phyloP scores from a whole-genome alignment of 2,888 invertebrate genomes.

The Tinea trinotella region DNA sequence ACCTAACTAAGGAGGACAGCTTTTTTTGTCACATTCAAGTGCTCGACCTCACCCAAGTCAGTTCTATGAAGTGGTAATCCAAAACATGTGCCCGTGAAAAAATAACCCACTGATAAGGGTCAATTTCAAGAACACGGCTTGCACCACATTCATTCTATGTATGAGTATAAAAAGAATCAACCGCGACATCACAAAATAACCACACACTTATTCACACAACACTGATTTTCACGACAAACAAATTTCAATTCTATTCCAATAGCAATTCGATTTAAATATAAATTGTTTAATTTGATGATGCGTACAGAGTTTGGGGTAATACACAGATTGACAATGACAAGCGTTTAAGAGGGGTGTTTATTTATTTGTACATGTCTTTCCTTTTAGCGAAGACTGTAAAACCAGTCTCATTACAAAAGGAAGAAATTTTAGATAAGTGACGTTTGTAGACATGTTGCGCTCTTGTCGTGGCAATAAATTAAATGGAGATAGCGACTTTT shows the following conservation, averaged over 20 bases:
- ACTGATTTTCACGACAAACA: not conserved
- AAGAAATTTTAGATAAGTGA: slow-evolving; percentile 59
- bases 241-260: not conserved
- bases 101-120: slow-evolving; percentile 58
- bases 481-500: slow-evolving; percentile 17
- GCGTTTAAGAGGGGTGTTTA: slow-evolving; percentile 61
- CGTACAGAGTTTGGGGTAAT: slow-evolving; percentile 22
- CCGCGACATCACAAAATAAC: not conserved
- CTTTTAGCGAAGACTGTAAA: slow-evolving; percentile 54
- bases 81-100: slow-evolving; percentile 63
- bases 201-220: not conserved
- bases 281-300: not conserved
- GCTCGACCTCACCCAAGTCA: slow-evolving; percentile 14
- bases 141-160: slow-evolving; percentile 2
- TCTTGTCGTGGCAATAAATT: slow-evolving; percentile 38
- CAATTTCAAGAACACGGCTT: slow-evolving; percentile 59
- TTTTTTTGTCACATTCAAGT: slow-evolving; percentile 15
- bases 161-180: slow-evolving; percentile 13
- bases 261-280: not conserved
- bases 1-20: not conserved
- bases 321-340: slow-evolving; percentile 66
- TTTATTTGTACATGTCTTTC: slow-evolving; percentile 69
- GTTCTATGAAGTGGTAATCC: slow-evolving; percentile 66
- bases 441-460: slow-evolving; percentile 12
- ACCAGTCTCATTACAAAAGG: slow-evolving; percentile 45